Evolutionary conservation across 2,888 invertebrate species (phyloP), one percentile per base, ranked within the genome.

Genomic region (Lucinisca nassula): DNA sequence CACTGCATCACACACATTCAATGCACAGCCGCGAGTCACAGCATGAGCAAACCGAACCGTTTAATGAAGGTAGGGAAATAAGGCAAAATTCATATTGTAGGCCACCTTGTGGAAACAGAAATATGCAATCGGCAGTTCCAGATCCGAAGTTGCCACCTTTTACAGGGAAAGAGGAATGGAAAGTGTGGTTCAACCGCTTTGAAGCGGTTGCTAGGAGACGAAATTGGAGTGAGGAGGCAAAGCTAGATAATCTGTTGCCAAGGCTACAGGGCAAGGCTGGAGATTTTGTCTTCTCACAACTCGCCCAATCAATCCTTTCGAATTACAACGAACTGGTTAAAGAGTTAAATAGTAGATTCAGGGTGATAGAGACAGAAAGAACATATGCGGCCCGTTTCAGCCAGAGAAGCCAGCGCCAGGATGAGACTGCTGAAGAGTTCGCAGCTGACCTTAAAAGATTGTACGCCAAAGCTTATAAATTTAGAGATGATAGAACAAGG

Each of bases 141-240:
- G 51, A 51, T 21, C 55, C 80, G 14, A 85, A 85, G 37, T 76
- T 72, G 67, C 73, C 81, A 45, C 70, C 80, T 14, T 85, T 81
- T 58, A 81, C 70, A n/a, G 80, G 81, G n/a, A 85, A 85, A 49
- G 81, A 85, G 72, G 51, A 45, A 14, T 85, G 80, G 81, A 72
- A 67, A n/a, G 80, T 85, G 14, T 81, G 77, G 85, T 85, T 70
- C 40, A 81, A 85, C 38, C 27, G 51, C 21, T 85, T 85, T 81
- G 40, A 85, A 27, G 81, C 75, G 38, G 77, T 81, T n/a, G 72
- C 72, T 17, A 84, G n/a, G 8, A 67, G 84, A 27, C 55, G 75
- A 27, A 51, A 70, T 17, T 67, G 80, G 84, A 17, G 30, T 17
- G 27, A 45, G 45, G 61, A 67, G 35, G 75, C 79, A 49, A 79